Base-by-base conservation (phyloP, 2,797 vertebrate species). In the Arctocebus calabarensis region DNA sequence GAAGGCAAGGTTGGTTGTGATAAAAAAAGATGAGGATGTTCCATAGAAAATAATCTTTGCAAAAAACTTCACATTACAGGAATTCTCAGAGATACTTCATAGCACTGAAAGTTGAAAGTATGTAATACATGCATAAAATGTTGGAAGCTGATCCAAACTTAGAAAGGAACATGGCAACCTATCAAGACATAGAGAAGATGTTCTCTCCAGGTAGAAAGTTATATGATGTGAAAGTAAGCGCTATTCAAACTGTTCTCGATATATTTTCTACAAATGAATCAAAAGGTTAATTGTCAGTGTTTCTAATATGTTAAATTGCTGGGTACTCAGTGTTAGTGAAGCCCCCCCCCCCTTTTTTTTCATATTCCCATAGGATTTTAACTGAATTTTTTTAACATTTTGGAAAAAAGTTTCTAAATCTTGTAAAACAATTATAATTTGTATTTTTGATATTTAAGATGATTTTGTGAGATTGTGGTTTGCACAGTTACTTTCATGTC, bases 381-480 rank as follows among this genome's bases (percentile, higher is more conserved):
- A 61, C 40, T 32, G 66, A 34, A 61, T 52, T 45, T 19, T 89
- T 89, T 91, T 83, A 88, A 70, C 66, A 74, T 5, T 89, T 81
- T 62, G 64, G 34, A 14, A 85, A 43, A 2, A 8, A 66, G 64
- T n/a, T 48, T 68, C 64, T 48, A 89, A 94, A 66, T 3, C 9
- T 57, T 55, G 14, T 62, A 14, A 45, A 92, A 84, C 19, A 74
- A 48, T 74, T 57, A 17, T 25, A 22, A 10, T 45, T 85, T 88
- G 86, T 81, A 64, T 37, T 82, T 34, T 90, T 84, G 37, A 84
- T 84, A 75, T 61, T 40, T 77, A 74, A 91, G 43, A 8, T 84
- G 1, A 22, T 40, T 86, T 61, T 59, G 25, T 29, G 22, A 55
- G n/a, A 13, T 20, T 66, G 79, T n/a, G 12, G 88, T 59, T 61